A percentile compares a stretch with the other conserved stretches of the same genome.
These are phyloP conservation scores for Dendrolimus kikuchii DNA, from an alignment of 1,140 invertebrate genomes.

Conservation along the genomic window DNA sequence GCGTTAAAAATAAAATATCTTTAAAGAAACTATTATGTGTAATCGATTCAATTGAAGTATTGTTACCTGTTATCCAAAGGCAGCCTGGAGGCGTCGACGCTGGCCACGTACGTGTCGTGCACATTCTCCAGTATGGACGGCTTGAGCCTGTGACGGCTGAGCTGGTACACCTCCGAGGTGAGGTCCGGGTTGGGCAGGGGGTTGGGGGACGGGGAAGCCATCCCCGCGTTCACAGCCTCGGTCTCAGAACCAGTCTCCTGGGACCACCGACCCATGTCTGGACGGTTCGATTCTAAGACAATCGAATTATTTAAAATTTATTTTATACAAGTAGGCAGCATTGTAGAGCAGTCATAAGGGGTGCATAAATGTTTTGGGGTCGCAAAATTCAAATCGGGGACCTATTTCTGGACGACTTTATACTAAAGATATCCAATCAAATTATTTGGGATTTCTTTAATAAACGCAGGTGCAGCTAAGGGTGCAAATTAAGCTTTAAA, in stretches of 20 bases:
- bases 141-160: slow-evolving; percentile 71
- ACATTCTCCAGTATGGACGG: slow-evolving; percentile 74
- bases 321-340: neutral
- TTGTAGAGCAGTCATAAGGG: too few relatives aligned
- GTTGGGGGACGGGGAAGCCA: slow-evolving; percentile 79
- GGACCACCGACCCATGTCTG: slow-evolving; percentile 81
- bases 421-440: too few relatives aligned
- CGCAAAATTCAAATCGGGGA: too few relatives aligned
- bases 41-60: too few relatives aligned
- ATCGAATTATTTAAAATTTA: slow-evolving; percentile 1
- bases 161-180: slow-evolving; percentile 74
- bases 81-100: slow-evolving; percentile 62
- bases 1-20: too few relatives aligned
- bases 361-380: too few relatives aligned
- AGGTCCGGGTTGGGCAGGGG: slow-evolving; percentile 82
- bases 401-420: too few relatives aligned
- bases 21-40: too few relatives aligned
- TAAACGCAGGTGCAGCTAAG: too few relatives aligned
- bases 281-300: slow-evolving; percentile 28
- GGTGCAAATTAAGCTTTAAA: too few relatives aligned
- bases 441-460: too few relatives aligned
- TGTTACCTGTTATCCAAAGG: slow-evolving; percentile 64
- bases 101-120: slow-evolving; percentile 66
- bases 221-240: slow-evolving; percentile 68
- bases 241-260: slow-evolving; percentile 84